Evolutionary conservation across 2,797 vertebrate genomes (phyloP).

Genomic region (Spinus olivaceus): DNA sequence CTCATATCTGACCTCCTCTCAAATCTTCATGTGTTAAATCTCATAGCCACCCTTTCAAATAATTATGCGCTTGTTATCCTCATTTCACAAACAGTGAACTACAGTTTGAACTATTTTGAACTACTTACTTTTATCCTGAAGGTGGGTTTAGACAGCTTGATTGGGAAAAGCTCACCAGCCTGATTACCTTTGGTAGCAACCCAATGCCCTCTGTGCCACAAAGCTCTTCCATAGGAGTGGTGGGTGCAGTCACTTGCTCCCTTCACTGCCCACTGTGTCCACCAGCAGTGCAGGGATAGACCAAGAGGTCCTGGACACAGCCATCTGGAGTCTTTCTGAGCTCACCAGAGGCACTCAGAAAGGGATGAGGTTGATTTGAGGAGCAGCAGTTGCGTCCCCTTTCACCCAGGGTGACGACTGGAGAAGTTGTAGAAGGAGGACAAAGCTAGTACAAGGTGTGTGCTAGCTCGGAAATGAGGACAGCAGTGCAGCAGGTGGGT

Average conservation of each 20-base stretch:
- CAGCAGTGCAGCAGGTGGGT: fast-evolving
- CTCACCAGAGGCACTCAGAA: neutral
- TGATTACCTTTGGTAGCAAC: neutral
- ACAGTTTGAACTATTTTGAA: neutral
- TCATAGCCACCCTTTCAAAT: neutral
- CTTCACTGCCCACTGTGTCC: neutral
- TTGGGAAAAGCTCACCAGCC: fast-evolving
- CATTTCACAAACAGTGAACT: neutral
- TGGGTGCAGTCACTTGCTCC: neutral
- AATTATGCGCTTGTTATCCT: neutral
- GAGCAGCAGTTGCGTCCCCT: fast-evolving
- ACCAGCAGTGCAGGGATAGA: neutral
- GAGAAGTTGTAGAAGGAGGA: neutral
- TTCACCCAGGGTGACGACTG: neutral
- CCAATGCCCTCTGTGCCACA: neutral
- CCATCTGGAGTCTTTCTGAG: neutral
- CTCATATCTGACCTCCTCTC: neutral
- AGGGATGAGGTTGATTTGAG: neutral
- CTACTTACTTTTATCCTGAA: neutral
- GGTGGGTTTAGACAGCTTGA: neutral
- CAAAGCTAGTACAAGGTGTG: neutral
- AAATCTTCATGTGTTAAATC: neutral
- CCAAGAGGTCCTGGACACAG: fast-evolving
- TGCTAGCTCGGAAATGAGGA: neutral
- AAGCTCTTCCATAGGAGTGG: fast-evolving